phyloP scores from a whole-genome alignment of 2,888 invertebrate species.

The Amblyteles armatorius region DNA sequence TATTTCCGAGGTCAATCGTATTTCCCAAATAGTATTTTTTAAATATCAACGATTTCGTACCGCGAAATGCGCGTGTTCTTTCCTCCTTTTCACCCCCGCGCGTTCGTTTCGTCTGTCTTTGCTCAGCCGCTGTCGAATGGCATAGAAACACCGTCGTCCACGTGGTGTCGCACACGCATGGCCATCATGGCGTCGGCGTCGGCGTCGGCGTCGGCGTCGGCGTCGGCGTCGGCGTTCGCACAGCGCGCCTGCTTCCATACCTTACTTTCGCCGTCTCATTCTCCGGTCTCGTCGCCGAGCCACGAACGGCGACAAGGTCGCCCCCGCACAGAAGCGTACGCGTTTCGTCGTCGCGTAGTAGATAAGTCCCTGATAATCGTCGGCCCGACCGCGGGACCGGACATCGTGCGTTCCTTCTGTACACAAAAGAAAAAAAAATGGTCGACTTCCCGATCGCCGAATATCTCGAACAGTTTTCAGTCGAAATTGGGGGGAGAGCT shows the following conservation, averaged over 20 bases:
- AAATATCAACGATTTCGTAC: not conserved
- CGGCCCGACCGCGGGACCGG: not conserved
- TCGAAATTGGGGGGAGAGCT: not conserved
- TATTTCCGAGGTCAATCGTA: not conserved
- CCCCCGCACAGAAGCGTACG: slow-evolving; percentile 27
- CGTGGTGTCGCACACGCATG: slow-evolving; percentile 78
- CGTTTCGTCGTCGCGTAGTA: slow-evolving; percentile 15
- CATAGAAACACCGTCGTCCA: slow-evolving; percentile 75
- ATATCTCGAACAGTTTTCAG: not conserved
- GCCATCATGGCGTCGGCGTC: slow-evolving; percentile 80
- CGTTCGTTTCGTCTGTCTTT: slow-evolving; percentile 12
- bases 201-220: slow-evolving; percentile 75
- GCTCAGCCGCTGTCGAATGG: slow-evolving; percentile 53
- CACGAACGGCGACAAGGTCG: slow-evolving; percentile 48
- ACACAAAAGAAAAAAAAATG: not conserved
- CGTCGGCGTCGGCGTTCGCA: slow-evolving; percentile 67
- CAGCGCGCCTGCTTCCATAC: slow-evolving; percentile 45
- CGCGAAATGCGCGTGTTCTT: not conserved
- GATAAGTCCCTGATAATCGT: slow-evolving; percentile 45
- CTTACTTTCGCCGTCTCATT: slow-evolving; percentile 50
- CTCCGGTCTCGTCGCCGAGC: slow-evolving; percentile 23
- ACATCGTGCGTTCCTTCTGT: not conserved
- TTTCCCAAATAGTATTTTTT: not conserved
- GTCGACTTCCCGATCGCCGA: not conserved
- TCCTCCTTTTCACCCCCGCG: not conserved